Base-by-base conservation (phyloP, 92 coral and sea anemone species). In the Paragorgia papillata region DNA sequence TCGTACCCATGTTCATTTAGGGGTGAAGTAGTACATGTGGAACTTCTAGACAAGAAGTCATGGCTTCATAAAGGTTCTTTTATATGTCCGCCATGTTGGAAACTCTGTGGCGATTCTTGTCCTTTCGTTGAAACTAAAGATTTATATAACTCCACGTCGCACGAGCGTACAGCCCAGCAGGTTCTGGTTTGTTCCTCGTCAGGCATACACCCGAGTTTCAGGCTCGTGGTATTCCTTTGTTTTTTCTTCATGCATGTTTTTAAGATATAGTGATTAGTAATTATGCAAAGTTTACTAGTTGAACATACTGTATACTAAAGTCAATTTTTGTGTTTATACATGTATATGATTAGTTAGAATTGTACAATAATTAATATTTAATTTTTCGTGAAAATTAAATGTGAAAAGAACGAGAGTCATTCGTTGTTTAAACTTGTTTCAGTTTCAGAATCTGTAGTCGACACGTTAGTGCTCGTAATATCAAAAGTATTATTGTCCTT, bases 1-100 rank as follows among this genome's bases (percentile, higher is more conserved):
- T 85, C 86, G 30, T 95, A 80, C 44, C 75, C 64, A 15, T 95
- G 99, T 76, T 91, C 76, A 46, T 76, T 87, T 39, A 17, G 85
- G 41, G 99, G 97, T 4, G 92, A 91, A 58, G 71, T 69, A 9
- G 25, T 95, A 3, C 34, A 67, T 60, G 55, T 95, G 27, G 67
- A 71, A 44, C 44, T 95, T 7, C 85, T 91, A 60, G 69, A 81
- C 20, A 22, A 67, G 5, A 87, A 56, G n/a, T 83, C 80, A 20
- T 74, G 86, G 78, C 30, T 84, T 22, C 87, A 85, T 73, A 43
- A 74, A 55, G 99, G 99, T 3, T 79, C 79, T 1, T 44, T 95
- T 18, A 40, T 91, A 18, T 95, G 99, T 28, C 99, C 97, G 9
- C 46, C 90, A 1, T 95, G 99, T 57, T 53, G 83, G 49, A 92